These are phyloP conservation scores for Aphelenchoides fujianensis DNA, from an alignment of 1,140 invertebrate species.

Conservation along the genomic window DNA sequence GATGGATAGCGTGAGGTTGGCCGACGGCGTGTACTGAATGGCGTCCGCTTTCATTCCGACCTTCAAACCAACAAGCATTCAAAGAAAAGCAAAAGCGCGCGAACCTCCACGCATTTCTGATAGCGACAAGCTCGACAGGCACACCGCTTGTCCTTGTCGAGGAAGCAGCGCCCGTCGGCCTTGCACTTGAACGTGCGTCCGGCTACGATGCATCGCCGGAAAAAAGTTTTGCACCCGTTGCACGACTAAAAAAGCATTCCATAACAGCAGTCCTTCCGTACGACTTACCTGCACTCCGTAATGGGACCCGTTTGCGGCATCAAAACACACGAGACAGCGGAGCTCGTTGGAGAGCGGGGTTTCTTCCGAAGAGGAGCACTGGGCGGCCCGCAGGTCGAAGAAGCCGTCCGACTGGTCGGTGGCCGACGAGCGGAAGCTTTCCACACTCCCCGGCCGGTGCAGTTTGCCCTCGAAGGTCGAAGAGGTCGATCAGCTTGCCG, in stretches of 20 bases:
- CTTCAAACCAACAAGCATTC: too few species aligned
- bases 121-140: conserved; percentile 21
- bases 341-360: background rate
- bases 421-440: background rate
- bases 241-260: conserved; percentile 1
- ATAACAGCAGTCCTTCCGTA: background rate
- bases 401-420: background rate
- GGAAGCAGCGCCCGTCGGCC: conserved; percentile 3
- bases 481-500: background rate
- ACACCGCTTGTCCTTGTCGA: conserved; percentile 17
- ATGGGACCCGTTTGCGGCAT: background rate
- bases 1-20: conserved; percentile 26
- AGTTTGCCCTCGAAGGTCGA: background rate
- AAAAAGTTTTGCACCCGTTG: conserved; percentile 15
- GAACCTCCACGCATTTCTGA: background rate
- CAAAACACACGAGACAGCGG: background rate
- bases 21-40: conserved; percentile 32
- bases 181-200: conserved; percentile 20
- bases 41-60: conserved; percentile 17
- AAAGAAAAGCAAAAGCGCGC: too few species aligned
- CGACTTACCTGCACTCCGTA: background rate
- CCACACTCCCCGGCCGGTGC: background rate
- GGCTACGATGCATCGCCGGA: conserved; percentile 16
- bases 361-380: too few species aligned
- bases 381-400: background rate